Percentiles rank a stretch among this genome's conserved stretches.
These are phyloP conservation scores for Hypothenemus hampei DNA, from an alignment of 1,140 invertebrate species.

Conservation along the genomic window DNA sequence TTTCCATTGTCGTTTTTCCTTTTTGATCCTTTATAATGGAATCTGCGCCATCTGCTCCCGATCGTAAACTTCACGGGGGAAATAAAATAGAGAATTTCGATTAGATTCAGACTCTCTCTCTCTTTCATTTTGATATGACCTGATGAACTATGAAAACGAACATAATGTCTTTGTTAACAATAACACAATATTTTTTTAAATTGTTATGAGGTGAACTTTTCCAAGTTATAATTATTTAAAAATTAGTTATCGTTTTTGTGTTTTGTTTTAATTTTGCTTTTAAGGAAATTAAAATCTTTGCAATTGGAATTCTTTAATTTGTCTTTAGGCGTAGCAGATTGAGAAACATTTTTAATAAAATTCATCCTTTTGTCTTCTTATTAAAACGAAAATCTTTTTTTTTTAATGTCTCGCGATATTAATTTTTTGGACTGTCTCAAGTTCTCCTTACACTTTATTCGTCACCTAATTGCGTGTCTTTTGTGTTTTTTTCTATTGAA, in stretches of 20 bases:
- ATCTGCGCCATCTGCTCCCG: conserved; percentile 12
- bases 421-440: not conserved
- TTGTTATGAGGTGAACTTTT: too few species aligned
- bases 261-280: too few species aligned
- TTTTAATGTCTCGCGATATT: not conserved
- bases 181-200: too few species aligned
- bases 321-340: not conserved
- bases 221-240: too few species aligned
- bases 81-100: conserved; percentile 12
- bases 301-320: conserved; percentile 1
- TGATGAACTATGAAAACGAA: conserved; percentile 11
- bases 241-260: too few species aligned
- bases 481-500: too few species aligned
- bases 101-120: conserved; percentile 1
- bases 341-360: conserved; percentile 9
- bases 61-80: conserved; percentile 7
- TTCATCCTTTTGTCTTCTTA: conserved; percentile 9
- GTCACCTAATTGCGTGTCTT: too few species aligned
- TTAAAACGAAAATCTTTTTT: conserved; percentile 3
- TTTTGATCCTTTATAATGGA: conserved; percentile 16
- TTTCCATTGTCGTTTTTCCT: conserved; percentile 5
- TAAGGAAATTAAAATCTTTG: too few species aligned
- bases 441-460: too few species aligned
- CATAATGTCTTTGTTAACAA: too few species aligned
- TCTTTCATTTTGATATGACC: conserved; percentile 4